Conservation (phyloP, 2,113 vertebrate genomes). For the Oncorhynchus kisutch region DNA sequence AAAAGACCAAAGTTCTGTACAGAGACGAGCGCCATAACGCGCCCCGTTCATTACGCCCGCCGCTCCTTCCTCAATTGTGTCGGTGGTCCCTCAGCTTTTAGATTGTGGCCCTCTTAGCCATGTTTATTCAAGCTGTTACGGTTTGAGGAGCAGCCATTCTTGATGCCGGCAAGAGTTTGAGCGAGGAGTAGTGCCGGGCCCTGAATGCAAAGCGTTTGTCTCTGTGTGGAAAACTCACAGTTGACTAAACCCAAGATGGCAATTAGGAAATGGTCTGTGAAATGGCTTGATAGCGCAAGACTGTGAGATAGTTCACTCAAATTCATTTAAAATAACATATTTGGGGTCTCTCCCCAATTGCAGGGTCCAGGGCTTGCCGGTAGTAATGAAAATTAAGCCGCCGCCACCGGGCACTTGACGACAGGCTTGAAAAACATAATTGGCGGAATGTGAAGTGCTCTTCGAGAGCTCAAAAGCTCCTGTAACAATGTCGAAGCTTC, state of each 20-base stretch:
- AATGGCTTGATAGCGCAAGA: slow-evolving; percentile 42
- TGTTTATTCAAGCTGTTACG: slow-evolving; percentile 23
- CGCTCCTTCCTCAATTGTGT: background rate
- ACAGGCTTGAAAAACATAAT: slow-evolving; percentile 50
- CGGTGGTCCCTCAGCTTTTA: background rate
- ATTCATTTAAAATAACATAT: slow-evolving; percentile 46
- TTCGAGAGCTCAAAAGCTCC: slow-evolving; percentile 44
- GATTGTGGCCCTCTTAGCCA: slow-evolving; percentile 1
- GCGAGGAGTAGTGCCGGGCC: slow-evolving; percentile 18
- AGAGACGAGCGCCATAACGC: slow-evolving; percentile 19
- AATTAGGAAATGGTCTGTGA: slow-evolving; percentile 63
- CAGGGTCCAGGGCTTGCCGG: slow-evolving; percentile 34
- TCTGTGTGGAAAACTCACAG: slow-evolving; percentile 26
- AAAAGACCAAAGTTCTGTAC: slow-evolving; percentile 37
- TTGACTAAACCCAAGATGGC: slow-evolving; percentile 52
- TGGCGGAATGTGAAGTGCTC: slow-evolving; percentile 39
- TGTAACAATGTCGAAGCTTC: slow-evolving; percentile 53
- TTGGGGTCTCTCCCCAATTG: slow-evolving; percentile 34
- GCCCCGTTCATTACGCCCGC: background rate
- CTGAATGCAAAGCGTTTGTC: slow-evolving; percentile 31
- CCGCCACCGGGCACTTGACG: slow-evolving; percentile 48
- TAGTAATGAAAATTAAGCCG: slow-evolving; percentile 52
- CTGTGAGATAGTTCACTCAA: slow-evolving; percentile 35
- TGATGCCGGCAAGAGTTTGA: slow-evolving; percentile 24
- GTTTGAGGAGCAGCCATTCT: slow-evolving; percentile 20